phyloP scores from a whole-genome alignment of 2,797 vertebrate genomes.

The Crypturellus tataupa region DNA sequence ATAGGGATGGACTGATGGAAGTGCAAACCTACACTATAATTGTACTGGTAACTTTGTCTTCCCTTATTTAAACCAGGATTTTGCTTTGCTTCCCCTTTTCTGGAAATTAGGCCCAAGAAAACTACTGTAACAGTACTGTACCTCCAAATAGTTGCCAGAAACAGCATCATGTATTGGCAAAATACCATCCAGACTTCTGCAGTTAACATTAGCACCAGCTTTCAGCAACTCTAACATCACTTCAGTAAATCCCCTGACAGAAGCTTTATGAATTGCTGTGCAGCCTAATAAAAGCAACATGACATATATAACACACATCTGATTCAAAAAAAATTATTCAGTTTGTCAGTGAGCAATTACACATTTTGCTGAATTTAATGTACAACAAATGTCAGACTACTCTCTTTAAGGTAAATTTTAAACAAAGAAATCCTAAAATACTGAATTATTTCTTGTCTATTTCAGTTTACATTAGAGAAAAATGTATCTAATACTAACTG shows the following conservation, averaged over 20 bases:
- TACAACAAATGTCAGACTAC: neutral
- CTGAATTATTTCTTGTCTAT: neutral
- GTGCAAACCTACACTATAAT: neutral
- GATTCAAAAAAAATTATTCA: neutral
- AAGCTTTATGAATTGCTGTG: slow-evolving; percentile 89
- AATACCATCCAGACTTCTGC: slow-evolving; percentile 78
- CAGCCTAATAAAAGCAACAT: slow-evolving; percentile 83
- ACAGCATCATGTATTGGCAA: slow-evolving; percentile 88
- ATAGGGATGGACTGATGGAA: neutral
- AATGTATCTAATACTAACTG: neutral
- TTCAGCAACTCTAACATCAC: slow-evolving; percentile 85
- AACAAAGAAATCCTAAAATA: slow-evolving; percentile 6
- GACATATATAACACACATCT: neutral
- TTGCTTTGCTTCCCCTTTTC: neutral
- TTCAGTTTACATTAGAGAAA: neutral
- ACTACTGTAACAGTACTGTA: slow-evolving; percentile 46
- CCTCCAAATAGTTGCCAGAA: slow-evolving; percentile 81
- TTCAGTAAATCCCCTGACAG: slow-evolving; percentile 72
- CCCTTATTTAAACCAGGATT: neutral
- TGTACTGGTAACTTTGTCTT: neutral
- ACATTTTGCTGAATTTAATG: neutral
- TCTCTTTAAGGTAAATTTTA: neutral
- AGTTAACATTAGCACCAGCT: slow-evolving; percentile 85
- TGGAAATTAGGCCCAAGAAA: neutral
- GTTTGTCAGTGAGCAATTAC: neutral